phyloP scores from a whole-genome alignment of 2,888 invertebrate genomes.

The Mythimna lalbum region DNA sequence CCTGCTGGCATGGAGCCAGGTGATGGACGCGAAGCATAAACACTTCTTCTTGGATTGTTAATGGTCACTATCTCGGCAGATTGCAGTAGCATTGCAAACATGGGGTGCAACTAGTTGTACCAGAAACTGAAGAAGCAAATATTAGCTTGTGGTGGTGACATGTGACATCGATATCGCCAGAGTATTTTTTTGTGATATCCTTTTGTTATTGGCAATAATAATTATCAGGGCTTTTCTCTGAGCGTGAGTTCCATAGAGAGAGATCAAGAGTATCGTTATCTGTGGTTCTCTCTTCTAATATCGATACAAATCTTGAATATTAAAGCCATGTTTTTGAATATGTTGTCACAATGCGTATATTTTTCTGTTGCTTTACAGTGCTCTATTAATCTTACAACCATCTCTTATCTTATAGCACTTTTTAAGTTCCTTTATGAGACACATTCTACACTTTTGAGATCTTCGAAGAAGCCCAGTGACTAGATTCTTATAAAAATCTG shows the following conservation, averaged over 20 bases:
- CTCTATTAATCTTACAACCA: too few species aligned
- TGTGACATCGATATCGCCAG: too few species aligned
- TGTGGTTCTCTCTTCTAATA: neutral
- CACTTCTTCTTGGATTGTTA: conserved; percentile 23
- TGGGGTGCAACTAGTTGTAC: neutral
- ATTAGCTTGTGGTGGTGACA: neutral
- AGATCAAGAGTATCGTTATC: neutral
- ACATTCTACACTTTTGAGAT: too few species aligned
- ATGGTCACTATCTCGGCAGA: conserved; percentile 12
- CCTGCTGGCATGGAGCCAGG: conserved; percentile 34
- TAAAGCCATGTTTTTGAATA: too few species aligned
- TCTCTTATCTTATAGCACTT: too few species aligned
- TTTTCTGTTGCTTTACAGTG: too few species aligned
- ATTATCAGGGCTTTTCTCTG: neutral
- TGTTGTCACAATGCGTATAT: too few species aligned
- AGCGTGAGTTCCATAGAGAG: neutral
- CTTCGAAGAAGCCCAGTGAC: too few species aligned
- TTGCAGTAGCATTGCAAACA: neutral
- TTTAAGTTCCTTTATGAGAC: too few species aligned
- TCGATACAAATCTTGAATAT: too few species aligned
- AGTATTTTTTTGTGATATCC: neutral
- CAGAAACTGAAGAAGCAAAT: neutral
- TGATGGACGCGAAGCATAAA: conserved; percentile 2
- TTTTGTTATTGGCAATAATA: neutral
- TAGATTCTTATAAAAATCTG: too few species aligned